Base-by-base conservation (phyloP, 2,888 invertebrate species). In the Drosophila phalerata region DNA sequence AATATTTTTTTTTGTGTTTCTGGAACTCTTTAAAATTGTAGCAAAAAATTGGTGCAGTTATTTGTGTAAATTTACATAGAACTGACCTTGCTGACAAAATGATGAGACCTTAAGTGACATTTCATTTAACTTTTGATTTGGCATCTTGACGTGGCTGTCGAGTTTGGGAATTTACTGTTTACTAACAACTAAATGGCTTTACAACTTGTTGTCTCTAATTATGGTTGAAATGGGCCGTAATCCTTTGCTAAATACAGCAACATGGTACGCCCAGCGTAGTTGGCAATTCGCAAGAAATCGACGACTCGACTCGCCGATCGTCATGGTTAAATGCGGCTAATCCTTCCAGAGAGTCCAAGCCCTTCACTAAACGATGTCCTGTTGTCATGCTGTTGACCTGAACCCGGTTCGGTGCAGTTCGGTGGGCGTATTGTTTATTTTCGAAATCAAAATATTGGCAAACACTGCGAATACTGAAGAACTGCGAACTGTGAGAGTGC, bases 151-250 rank as follows among this genome's bases (percentile, higher is more conserved):
- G 71, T 70, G 56, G n/a, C 15, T 42, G 22, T 9, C 28, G 28
- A 42, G 42, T 34, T 52, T 19, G 28, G 43, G 38, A 38, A 68
- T 37, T 56, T 55, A 32, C 61, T 69, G 53, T 15, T 34, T 17
- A 37, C 30, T 42, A 17, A 48, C 43, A 40, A 10, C 10, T 15
- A 47, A 91, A 91, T 91, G 85, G 84, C 83, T 91, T 91, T 91
- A 89, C 85, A 87, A 86, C 90, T 91, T 91, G 91, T 91, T 91
- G 88, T 91, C 84, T 82, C 84, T 91, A 89, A 91, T 91, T 91
- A 91, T 91, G 91, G 91, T 91, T 71, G 85, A 79, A 81, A 81
- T 79, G 75, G 76, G 85, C 81, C 81, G 81, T 87, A 87, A 89
- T 85, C 87, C 87, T 87, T 87, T 89, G 88, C 87, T 85, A 82